Evolutionary conservation across 2,797 vertebrate genomes (phyloP).

Genomic region (Helicolenus hilgendorfi): DNA sequence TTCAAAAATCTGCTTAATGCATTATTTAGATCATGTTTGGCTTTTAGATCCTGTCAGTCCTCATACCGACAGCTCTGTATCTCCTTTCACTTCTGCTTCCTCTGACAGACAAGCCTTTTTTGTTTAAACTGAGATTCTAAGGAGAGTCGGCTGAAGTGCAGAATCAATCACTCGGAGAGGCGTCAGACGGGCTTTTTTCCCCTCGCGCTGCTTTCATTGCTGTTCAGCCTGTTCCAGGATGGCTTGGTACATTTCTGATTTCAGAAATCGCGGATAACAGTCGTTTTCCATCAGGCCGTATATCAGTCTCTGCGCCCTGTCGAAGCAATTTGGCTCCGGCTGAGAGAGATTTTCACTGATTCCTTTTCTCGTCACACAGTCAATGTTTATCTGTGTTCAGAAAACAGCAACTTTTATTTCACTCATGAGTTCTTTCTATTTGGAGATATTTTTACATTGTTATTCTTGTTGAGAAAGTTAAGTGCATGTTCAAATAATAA

Average conservation of each 20-base stretch:
- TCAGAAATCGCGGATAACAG: conserved; percentile 94
- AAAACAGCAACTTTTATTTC: conserved; percentile 62
- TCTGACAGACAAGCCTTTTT: conserved; percentile 41
- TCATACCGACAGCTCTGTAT: not conserved
- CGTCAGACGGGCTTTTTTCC: not conserved
- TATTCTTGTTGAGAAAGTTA: conserved; percentile 3
- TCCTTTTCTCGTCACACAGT: conserved; percentile 91
- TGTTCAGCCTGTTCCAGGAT: conserved; percentile 87
- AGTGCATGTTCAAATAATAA: not conserved
- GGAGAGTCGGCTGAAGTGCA: conserved; percentile 47
- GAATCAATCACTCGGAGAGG: conserved; percentile 56
- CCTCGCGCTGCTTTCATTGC: conserved; percentile 76
- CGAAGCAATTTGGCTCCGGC: conserved; percentile 91
- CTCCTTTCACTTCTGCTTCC: conserved; percentile 15
- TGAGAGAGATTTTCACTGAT: conserved; percentile 90
- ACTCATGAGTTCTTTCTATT: conserved; percentile 22
- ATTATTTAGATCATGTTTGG: conserved; percentile 51
- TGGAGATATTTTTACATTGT: conserved; percentile 19
- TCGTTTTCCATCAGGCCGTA: conserved; percentile 94
- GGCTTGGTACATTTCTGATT: conserved; percentile 92
- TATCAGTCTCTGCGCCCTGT: conserved; percentile 91
- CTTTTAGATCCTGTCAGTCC: conserved; percentile 30
- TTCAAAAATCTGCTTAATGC: conserved; percentile 17
- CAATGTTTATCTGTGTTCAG: conserved; percentile 93
- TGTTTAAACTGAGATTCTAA: conserved; percentile 38